Evolutionary conservation across 2,113 vertebrate genomes (phyloP).

Genomic region (Dermatemys mawii): DNA sequence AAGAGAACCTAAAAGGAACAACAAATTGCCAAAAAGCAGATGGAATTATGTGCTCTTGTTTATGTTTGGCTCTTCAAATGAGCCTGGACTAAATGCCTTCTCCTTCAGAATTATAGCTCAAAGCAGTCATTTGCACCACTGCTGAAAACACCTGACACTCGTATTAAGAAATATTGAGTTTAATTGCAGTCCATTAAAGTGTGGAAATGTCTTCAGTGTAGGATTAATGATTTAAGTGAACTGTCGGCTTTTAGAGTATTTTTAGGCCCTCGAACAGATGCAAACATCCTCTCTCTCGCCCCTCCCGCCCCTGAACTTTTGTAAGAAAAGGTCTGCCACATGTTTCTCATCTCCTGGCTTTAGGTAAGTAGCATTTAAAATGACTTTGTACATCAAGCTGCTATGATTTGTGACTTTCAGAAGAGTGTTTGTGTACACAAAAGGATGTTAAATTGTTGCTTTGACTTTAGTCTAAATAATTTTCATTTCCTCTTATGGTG

Average conservation of each 20-base stretch:
- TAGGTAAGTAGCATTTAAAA: conserved; percentile 79
- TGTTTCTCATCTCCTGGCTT: conserved; percentile 81
- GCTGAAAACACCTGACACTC: conserved; percentile 87
- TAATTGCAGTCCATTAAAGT: conserved; percentile 83
- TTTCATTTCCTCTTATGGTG: conserved; percentile 58
- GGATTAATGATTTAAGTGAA: conserved; percentile 83
- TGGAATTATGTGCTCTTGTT: conserved; percentile 88
- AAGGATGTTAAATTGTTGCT: conserved; percentile 78
- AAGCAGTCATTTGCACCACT: conserved; percentile 79
- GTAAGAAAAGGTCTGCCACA: conserved; percentile 75
- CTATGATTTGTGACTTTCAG: conserved; percentile 77
- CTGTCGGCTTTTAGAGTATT: conserved; percentile 73
- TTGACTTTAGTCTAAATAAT: conserved; percentile 73
- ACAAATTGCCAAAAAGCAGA: conserved; percentile 83
- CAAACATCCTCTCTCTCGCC: conserved; percentile 73
- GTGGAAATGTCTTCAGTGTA: conserved; percentile 75
- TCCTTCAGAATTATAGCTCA: conserved; percentile 79
- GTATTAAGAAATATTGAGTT: conserved; percentile 82
- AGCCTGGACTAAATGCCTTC: conserved; percentile 81
- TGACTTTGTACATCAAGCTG: conserved; percentile 64
- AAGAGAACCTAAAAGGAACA: conserved; percentile 82
- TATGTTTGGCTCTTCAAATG: conserved; percentile 83
- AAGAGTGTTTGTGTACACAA: conserved; percentile 77
- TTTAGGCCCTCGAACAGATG: conserved; percentile 75
- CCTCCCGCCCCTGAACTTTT: conserved; percentile 63